Base-by-base conservation (phyloP, 1,140 invertebrate species). In the Micrasema minimum region DNA sequence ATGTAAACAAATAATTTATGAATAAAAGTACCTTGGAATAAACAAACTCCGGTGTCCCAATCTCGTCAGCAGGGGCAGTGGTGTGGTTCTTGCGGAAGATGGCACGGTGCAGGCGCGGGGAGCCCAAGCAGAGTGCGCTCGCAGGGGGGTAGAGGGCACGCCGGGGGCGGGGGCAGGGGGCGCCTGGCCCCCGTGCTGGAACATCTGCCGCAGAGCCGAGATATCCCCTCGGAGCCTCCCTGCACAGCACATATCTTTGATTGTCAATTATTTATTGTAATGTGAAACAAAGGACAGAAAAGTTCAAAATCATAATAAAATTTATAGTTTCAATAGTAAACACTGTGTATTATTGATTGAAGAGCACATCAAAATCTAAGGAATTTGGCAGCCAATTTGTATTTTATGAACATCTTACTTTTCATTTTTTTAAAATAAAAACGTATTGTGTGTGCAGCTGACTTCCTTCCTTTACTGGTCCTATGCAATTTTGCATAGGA, bases 71-170 rank as follows among this genome's bases (percentile, higher is more conserved):
- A 0, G 65, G 23, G 16, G 46, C 65, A 2, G 67, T 16, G 11
- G 45, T n/a, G 23, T 71, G 57, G 35, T 79, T 82, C 51, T 86
- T 85, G 35, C 84, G 77, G 76, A 90, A 90, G 35, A 90, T 80
- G 1, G 88, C 87, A 72, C 88, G 81, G 72, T 89, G 88, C 22
- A 90, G 79, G 67, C 87, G 80, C 0, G 89, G 90, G 1, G 89
- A 90, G 9, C 88, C 88, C 3, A n/a, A 87, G 76, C 18, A 87
- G 78, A 0, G 84, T 85, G 75, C 87, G 87, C 69, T 87, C 85
- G 70, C 86, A n/a, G 86, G 11, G 31, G 16, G 22, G 66, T 45
- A 22, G 31, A 22, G 18, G 65, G 53, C 7, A 9, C 35, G 7
- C 59, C 35, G 14, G 57, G 26, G 16, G 69, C 62, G 9, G 65